Evolutionary conservation across 2,888 invertebrate species (phyloP).

Genomic region (Amblyteles armatorius): DNA sequence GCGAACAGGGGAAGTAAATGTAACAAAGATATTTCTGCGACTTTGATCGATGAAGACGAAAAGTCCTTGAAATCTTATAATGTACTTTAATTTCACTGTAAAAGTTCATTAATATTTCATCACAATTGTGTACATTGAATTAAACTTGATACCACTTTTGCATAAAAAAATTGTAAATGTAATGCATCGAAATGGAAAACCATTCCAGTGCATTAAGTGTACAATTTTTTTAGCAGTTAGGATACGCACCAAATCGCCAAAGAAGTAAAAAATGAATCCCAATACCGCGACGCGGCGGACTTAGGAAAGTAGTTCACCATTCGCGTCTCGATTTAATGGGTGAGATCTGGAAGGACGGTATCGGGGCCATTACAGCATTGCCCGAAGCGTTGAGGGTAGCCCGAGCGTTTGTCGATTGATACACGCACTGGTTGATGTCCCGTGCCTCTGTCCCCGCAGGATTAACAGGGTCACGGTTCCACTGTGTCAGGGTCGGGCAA

Average conservation of each 20-base stretch:
- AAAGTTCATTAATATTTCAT: too few species aligned
- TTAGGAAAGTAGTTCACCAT: neutral
- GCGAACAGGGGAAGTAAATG: neutral
- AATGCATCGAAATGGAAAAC: too few species aligned
- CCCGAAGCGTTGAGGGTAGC: constrained; percentile 39
- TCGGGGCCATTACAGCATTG: constrained; percentile 45
- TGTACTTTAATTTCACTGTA: too few species aligned
- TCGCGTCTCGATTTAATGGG: neutral
- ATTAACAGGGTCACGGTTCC: constrained; percentile 79
- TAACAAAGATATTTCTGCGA: too few species aligned
- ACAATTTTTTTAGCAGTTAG: neutral
- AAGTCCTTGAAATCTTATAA: too few species aligned
- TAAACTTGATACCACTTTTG: too few species aligned
- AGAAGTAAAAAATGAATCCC: neutral
- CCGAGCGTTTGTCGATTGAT: constrained; percentile 60
- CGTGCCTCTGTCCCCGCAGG: constrained; percentile 57
- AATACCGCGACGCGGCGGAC: neutral
- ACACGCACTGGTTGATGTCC: constrained; percentile 61
- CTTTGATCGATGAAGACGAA: too few species aligned
- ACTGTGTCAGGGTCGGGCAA: constrained; percentile 79
- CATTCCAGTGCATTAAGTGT: neutral
- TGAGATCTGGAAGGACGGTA: neutral
- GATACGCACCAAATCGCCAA: neutral
- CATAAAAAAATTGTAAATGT: too few species aligned
- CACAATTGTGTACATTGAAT: too few species aligned